Percentiles rank a stretch among this genome's conserved stretches.
Evolutionary conservation across 2,888 invertebrate genomes (phyloP).

Genomic region (Netelia virgata): DNA sequence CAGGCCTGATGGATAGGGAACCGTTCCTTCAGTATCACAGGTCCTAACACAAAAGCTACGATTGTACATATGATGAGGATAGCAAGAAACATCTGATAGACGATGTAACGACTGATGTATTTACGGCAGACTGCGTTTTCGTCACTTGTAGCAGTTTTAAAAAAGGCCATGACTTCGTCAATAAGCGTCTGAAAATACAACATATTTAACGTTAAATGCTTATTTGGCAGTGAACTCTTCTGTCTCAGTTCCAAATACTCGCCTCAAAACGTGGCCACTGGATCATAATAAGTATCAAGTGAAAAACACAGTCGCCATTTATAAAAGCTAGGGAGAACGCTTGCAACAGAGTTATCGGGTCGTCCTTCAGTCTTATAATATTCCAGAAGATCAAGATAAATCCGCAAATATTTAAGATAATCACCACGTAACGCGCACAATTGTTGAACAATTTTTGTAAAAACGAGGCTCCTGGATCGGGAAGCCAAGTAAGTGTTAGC

Average conservation of each 20-base stretch:
- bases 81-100: constrained; percentile 67
- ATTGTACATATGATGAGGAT: constrained; percentile 55
- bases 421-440: constrained; percentile 65
- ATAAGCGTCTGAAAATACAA: constrained; percentile 60
- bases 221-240: not conserved
- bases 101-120: constrained; percentile 73
- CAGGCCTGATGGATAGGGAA: constrained; percentile 73
- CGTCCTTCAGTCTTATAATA: not conserved
- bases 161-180: constrained; percentile 56
- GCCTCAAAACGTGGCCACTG: constrained; percentile 60
- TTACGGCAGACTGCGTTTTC: constrained; percentile 70
- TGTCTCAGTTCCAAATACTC: constrained; percentile 12
- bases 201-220: not conserved
- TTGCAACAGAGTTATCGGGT: constrained; percentile 10
- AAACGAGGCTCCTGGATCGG: constrained; percentile 53
- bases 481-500: constrained; percentile 74
- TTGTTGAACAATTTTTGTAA: constrained; percentile 61
- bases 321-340: constrained; percentile 1
- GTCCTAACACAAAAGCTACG: constrained; percentile 67
- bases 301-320: constrained; percentile 24
- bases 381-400: constrained; percentile 58
- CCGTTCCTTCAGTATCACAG: constrained; percentile 70
- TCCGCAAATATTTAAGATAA: constrained; percentile 60
- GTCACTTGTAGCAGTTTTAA: constrained; percentile 24
- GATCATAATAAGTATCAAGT: constrained; percentile 42